Conservation (phyloP, 23 tunicate species). For the Trididemnum nubilum region DNA sequence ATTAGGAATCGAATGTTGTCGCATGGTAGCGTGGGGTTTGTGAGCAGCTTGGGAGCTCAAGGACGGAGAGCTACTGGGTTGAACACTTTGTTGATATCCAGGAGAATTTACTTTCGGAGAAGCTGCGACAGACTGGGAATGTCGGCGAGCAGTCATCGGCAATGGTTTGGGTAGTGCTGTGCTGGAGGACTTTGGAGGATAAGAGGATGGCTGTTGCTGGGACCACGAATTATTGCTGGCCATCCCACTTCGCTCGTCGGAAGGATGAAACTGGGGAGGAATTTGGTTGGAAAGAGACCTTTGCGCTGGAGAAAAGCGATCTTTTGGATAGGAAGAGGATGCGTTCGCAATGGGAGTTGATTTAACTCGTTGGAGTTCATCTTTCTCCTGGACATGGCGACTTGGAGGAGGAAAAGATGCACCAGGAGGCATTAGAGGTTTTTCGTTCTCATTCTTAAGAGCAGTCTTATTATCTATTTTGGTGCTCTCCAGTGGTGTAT, state of each 20-base stretch:
- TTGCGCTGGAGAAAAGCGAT: conserved; percentile 1
- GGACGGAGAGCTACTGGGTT: not conserved
- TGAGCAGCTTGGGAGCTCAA: not conserved
- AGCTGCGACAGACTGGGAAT: conserved; percentile 4
- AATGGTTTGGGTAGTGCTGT: not conserved
- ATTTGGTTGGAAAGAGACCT: not conserved
- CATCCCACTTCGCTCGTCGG: not conserved
- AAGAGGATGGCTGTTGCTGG: not conserved
- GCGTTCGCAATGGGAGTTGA: not conserved
- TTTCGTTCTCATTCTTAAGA: not conserved
- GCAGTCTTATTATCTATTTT: not conserved
- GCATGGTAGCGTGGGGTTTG: conserved; percentile 8
- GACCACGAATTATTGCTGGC: not conserved
- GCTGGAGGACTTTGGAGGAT: not conserved
- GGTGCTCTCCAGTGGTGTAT: not conserved
- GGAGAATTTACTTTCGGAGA: conserved; percentile 4
- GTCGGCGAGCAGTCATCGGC: not conserved
- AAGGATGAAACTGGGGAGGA: not conserved
- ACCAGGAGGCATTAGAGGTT: not conserved
- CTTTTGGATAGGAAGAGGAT: not conserved
- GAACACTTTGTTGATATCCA: conserved; percentile 1
- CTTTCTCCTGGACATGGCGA: not conserved
- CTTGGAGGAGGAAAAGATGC: not conserved
- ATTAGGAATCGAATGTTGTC: conserved; percentile 4
- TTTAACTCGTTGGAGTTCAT: conserved; percentile 14